Conservation (phyloP, 1,140 invertebrate genomes). For the Laupala kohalensis region DNA sequence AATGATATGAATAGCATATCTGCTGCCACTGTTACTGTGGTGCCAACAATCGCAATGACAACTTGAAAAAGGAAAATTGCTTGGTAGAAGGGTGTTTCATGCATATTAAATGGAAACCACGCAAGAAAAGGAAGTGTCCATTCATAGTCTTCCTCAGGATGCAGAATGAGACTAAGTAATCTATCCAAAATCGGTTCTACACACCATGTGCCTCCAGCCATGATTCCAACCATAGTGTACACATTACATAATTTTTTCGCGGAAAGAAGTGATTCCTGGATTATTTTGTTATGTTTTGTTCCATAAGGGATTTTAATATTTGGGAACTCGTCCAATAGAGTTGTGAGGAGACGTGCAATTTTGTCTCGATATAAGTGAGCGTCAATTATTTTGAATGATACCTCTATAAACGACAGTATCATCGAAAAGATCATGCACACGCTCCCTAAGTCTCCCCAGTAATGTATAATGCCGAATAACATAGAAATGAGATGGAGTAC, state of each 20-base stretch:
- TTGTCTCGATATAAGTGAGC: background rate
- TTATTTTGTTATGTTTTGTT: background rate
- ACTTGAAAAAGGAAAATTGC: background rate
- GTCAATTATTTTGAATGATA: background rate
- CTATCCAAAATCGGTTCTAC: background rate
- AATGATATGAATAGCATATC: background rate
- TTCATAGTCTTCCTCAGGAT: background rate
- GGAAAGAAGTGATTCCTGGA: background rate
- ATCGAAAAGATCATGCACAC: background rate
- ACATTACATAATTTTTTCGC: background rate
- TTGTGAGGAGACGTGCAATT: background rate
- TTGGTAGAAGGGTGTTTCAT: background rate
- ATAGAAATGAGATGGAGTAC: background rate
- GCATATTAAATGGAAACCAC: background rate
- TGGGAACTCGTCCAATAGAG: background rate
- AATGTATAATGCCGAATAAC: background rate
- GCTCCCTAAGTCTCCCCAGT: background rate
- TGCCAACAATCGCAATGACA: background rate
- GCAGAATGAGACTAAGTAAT: background rate
- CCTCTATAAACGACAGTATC: background rate
- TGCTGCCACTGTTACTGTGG: background rate
- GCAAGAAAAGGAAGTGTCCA: background rate
- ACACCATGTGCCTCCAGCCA: background rate
- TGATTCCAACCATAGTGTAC: background rate
- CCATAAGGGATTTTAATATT: background rate